A percentile compares a stretch with the other conserved stretches of the same genome.
These are phyloP conservation scores for Helogale parvula DNA, from an alignment of 2,113 vertebrate genomes.

Conservation along the genomic window DNA sequence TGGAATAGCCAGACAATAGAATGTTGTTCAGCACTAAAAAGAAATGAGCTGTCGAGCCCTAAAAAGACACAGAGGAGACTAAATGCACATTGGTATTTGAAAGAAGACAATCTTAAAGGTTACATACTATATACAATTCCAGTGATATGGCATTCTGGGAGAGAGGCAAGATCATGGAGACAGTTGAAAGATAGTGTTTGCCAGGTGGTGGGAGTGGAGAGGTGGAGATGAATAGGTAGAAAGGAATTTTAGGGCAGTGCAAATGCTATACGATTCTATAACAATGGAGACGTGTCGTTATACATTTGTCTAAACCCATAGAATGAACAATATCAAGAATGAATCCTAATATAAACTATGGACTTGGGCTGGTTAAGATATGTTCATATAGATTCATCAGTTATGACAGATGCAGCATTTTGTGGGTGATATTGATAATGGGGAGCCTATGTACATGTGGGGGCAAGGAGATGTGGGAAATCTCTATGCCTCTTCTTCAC, in stretches of 20 bases:
- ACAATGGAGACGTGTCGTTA: too few relatives aligned
- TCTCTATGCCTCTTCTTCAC: not conserved
- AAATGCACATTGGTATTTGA: not conserved
- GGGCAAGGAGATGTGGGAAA: too few relatives aligned
- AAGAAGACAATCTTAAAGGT: not conserved
- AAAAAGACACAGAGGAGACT: not conserved
- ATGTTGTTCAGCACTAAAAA: not conserved
- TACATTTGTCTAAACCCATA: not conserved
- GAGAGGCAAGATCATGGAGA: not conserved
- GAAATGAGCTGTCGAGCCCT: not conserved
- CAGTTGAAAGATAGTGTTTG: not conserved
- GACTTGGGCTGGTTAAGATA: not conserved
- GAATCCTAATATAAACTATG: not conserved
- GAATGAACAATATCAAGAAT: not conserved
- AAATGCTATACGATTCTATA: not conserved
- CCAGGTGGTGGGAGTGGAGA: accelerated
- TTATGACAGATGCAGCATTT: not conserved
- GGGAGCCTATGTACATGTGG: not conserved
- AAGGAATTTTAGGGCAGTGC: not conserved
- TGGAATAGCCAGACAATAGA: not conserved
- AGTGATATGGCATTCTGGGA: not conserved
- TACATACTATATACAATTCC: not conserved
- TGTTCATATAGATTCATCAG: not conserved
- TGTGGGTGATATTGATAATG: not conserved
- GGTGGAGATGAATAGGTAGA: not conserved